These are phyloP conservation scores for Tenthredo amoena DNA, from an alignment of 2,888 invertebrate species.

Conservation along the genomic window DNA sequence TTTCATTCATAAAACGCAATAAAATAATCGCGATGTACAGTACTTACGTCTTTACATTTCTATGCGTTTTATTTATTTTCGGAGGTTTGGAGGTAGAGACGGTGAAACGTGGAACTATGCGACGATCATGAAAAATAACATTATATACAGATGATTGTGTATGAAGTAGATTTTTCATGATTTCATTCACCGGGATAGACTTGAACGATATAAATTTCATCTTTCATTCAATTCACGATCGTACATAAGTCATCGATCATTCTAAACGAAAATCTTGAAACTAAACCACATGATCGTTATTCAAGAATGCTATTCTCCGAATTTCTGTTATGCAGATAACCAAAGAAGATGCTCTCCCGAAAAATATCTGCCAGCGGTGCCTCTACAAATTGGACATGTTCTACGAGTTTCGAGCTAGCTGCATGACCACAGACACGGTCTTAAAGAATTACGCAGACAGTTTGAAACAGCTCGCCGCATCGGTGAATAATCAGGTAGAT, in stretches of 20 bases:
- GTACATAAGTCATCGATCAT: neutral
- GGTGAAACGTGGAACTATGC: constrained; percentile 11
- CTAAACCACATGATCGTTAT: neutral
- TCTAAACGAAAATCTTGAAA: neutral
- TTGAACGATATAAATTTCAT: neutral
- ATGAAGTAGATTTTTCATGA: neutral
- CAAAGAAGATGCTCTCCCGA: constrained; percentile 86
- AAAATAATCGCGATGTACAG: neutral
- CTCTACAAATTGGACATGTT: constrained; percentile 84
- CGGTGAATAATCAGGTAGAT: constrained; percentile 84
- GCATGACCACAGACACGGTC: constrained; percentile 84
- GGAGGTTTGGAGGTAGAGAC: neutral
- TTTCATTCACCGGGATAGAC: neutral
- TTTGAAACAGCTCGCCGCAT: constrained; percentile 84
- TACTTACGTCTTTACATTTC: neutral
- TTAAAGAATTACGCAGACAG: constrained; percentile 85
- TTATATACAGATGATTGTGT: neutral
- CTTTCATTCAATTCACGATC: neutral
- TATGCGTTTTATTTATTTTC: constrained; percentile 9
- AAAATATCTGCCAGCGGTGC: constrained; percentile 86
- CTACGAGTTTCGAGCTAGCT: constrained; percentile 85
- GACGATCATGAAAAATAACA: neutral
- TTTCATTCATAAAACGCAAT: neutral
- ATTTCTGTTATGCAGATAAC: constrained; percentile 80
- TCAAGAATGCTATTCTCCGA: neutral